Conservation (phyloP, 2,113 vertebrate species). For the Erythrocercus mccallii region DNA sequence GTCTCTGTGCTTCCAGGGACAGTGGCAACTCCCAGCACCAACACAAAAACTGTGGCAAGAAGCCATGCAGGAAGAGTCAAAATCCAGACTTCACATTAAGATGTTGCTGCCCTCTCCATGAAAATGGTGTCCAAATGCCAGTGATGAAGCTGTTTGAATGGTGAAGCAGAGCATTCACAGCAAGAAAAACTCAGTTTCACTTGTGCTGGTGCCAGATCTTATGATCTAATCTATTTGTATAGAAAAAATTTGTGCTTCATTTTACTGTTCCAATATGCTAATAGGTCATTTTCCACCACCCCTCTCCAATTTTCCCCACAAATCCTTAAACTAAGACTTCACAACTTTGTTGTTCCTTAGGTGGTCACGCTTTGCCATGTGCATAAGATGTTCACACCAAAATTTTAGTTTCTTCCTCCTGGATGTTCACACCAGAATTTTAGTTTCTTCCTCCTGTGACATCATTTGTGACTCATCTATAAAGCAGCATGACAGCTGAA, state of each 20-base stretch:
- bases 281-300: neutral
- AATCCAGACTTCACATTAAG: neutral
- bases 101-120: neutral
- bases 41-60: neutral
- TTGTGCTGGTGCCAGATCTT: neutral
- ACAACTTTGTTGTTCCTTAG: neutral
- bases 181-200: neutral
- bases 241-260: neutral
- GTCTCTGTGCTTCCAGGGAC: neutral
- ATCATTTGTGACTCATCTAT: neutral
- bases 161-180: neutral
- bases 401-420: constrained; percentile 3
- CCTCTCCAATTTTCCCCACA: neutral
- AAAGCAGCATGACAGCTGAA: neutral
- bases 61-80: neutral
- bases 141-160: neutral
- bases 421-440: too few species aligned
- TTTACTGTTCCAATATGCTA: neutral
- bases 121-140: neutral
- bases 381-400: neutral
- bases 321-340: neutral
- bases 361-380: neutral
- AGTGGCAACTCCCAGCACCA: neutral
- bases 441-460: neutral
- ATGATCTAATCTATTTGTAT: neutral